Evolutionary conservation across 2,113 vertebrate species (phyloP), one percentile per base, ranked within the genome.

Genomic region (Speoplatyrhinus poulsoni): DNA sequence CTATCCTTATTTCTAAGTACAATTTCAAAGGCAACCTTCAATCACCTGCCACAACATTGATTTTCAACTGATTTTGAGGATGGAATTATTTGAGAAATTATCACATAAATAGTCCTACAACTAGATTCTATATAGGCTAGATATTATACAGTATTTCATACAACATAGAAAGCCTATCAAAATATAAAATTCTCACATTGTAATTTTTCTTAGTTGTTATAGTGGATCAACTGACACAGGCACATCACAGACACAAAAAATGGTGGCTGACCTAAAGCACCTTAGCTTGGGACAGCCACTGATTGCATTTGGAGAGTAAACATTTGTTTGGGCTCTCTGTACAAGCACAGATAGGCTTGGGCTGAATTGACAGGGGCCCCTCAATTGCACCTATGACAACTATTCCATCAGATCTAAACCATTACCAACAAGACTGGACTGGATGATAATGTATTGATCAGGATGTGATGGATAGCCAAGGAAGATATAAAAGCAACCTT

Each of bases 281-380:
- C 64, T 8, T 60, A 33, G 67, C 53, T 68, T 32, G 63, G 70
- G 77, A 68, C 75, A 70, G 72, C 70, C 55, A 52, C 81, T 88
- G 87, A 92, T 89, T 88, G 79, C 78, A 73, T 74, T 71, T 36
- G 63, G 61, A 77, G 62, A 73, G 84, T 69, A 83, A 93, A 92
- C 88, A 90, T 95, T 93, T 92, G 87, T 93, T 88, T 91, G 84
- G 64, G 33, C 60, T 73, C 82, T 75, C 92, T 93, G 87, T 82
- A 84, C 85, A 91, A 92, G 88, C 90, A 85, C 74, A 87, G 92
- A 94, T 93, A 93, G 91, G 79, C 79, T 54, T 46, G n/a, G 46
- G 78, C 58, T 66, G 63, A 85, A 90, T 90, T 78, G 87, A 90
- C 87, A 89, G 81, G 77, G 16, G 80, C 66, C 32, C 55, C 80